phyloP scores from a whole-genome alignment of 1,140 invertebrate species.

The Monomorium pharaonis region DNA sequence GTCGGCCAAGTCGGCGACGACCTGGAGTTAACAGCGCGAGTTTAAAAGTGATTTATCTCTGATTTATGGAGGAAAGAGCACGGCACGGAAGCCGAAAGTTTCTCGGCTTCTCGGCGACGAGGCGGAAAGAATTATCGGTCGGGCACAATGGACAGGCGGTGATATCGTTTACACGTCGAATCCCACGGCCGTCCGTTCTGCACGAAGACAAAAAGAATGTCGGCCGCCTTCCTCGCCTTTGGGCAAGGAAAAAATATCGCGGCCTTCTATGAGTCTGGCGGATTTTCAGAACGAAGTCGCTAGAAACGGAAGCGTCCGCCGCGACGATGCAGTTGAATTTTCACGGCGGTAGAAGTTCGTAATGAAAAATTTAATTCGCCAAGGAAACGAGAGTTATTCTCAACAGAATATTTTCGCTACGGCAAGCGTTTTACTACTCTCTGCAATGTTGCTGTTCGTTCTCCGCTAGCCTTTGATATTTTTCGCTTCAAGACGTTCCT shows the following conservation, averaged over 20 bases:
- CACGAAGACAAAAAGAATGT: conserved; percentile 48
- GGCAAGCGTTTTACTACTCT: not conserved
- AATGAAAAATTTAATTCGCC: conserved; percentile 59
- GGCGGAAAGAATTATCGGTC: conserved; percentile 82
- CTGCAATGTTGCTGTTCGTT: not conserved
- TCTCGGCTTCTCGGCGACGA: conserved; percentile 78
- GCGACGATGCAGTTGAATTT: conserved; percentile 41
- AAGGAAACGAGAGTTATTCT: conserved; percentile 16
- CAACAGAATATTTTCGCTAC: conserved; percentile 39
- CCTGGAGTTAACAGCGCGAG: conserved; percentile 83
- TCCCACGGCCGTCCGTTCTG: conserved; percentile 69
- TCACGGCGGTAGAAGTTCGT: conserved; percentile 18
- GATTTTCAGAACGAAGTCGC: conserved; percentile 18
- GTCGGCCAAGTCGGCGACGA: conserved; percentile 71
- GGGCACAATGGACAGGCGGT: conserved; percentile 79
- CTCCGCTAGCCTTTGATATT: conserved; percentile 22
- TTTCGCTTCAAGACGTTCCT: conserved; percentile 20
- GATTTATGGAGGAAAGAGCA: conserved; percentile 81
- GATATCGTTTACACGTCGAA: conserved; percentile 82
- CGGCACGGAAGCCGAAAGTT: conserved; percentile 77
- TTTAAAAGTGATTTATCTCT: conserved; percentile 85
- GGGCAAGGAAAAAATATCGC: conserved; percentile 37
- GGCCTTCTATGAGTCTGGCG: conserved; percentile 17
- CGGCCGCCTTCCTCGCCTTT: conserved; percentile 7
- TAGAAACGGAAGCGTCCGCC: conserved; percentile 20